Conservation (phyloP, 2,888 invertebrate genomes). For the Brassicogethes aeneus region DNA sequence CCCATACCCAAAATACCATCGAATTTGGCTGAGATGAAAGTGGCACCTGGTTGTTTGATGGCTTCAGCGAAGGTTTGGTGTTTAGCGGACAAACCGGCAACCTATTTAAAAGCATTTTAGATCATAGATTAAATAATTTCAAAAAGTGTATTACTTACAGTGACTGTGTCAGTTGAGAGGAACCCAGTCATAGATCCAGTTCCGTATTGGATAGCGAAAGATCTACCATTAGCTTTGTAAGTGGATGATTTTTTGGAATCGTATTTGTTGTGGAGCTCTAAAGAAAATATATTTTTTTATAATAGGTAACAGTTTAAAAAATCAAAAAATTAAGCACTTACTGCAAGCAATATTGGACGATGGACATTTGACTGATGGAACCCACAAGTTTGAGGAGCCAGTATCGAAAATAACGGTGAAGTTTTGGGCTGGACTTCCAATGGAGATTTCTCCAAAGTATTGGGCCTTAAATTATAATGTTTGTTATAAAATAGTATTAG, state of each 20-base stretch:
- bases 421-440: slow-evolving; percentile 78
- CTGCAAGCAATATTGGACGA: slow-evolving; percentile 82
- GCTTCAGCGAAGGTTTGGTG: slow-evolving; percentile 90
- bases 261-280: slow-evolving; percentile 93
- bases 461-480: slow-evolving; percentile 60
- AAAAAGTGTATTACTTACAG: no score
- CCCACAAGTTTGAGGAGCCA: slow-evolving; percentile 93
- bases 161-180: slow-evolving; percentile 81
- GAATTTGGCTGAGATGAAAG: slow-evolving; percentile 92
- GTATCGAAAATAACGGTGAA: slow-evolving; percentile 94
- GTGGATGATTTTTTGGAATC: slow-evolving; percentile 75
- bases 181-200: slow-evolving; percentile 94
- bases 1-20: slow-evolving; percentile 44
- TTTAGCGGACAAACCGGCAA: not conserved
- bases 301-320: no score
- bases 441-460: slow-evolving; percentile 82
- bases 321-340: no score
- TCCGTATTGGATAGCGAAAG: slow-evolving; percentile 90
- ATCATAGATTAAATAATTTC: not conserved
- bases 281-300: no score
- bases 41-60: slow-evolving; percentile 76
- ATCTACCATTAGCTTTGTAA: slow-evolving; percentile 82
- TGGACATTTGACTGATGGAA: slow-evolving; percentile 89
- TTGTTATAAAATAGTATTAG: no score
- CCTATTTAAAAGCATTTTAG: not conserved